phyloP scores from a whole-genome alignment of 2,888 invertebrate genomes.

The Hydropsyche betteni region DNA sequence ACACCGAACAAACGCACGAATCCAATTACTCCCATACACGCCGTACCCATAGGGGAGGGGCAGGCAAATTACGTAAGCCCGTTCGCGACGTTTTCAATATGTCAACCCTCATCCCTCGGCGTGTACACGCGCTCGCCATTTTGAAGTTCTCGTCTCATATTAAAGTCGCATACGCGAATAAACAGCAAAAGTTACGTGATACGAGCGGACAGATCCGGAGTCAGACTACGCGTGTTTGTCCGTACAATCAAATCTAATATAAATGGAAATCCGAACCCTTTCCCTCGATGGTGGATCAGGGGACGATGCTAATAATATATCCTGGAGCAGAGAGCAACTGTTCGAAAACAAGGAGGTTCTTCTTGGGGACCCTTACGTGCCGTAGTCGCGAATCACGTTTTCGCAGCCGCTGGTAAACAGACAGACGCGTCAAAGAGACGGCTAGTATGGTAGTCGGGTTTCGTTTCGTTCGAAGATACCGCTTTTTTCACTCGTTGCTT shows the following conservation, averaged over 20 bases:
- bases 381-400: conserved; percentile 12
- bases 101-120: conserved; percentile 32
- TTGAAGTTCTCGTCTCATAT: conserved; percentile 47
- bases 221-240: conserved; percentile 45
- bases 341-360: conserved; percentile 37
- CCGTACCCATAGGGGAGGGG: conserved; percentile 3
- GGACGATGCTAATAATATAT: conserved; percentile 39
- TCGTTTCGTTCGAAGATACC: too few relatives aligned
- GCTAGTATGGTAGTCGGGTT: too few relatives aligned
- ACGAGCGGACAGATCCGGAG: conserved; percentile 46
- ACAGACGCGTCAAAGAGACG: conserved; percentile 15
- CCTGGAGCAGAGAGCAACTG: conserved; percentile 34
- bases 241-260: conserved; percentile 52
- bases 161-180: conserved; percentile 49
- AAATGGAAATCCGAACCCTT: conserved; percentile 51
- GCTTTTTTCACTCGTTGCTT: too few relatives aligned
- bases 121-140: conserved; percentile 26
- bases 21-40: conserved; percentile 27
- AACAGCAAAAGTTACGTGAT: conserved; percentile 51
- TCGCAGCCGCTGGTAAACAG: conserved; percentile 17
- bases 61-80: conserved; percentile 31
- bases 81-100: conserved; percentile 33
- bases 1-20: conserved; percentile 21
- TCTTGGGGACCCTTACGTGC: conserved; percentile 14
- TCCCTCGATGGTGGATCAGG: conserved; percentile 35